phyloP scores from a whole-genome alignment of 2,113 vertebrate species.

The Syngnathus typhle region DNA sequence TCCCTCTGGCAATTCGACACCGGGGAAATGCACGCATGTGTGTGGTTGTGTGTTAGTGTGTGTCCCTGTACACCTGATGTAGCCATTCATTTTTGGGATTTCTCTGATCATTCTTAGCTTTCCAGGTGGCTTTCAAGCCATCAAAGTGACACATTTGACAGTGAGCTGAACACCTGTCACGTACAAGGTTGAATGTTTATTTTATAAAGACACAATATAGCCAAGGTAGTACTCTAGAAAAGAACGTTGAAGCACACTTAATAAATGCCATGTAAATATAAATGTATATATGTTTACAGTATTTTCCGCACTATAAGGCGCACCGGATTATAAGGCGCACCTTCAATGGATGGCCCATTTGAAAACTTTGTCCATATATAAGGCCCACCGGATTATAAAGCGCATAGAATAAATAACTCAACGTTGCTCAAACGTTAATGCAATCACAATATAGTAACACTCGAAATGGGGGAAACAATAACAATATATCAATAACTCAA shows the following conservation, averaged over 20 bases:
- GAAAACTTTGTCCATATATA: too few relatives aligned
- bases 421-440: too few relatives aligned
- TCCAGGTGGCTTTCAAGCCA: conserved; percentile 23
- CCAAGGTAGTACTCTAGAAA: neutral
- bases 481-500: too few relatives aligned
- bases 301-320: too few relatives aligned
- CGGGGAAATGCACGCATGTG: conserved; percentile 7
- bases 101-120: conserved; percentile 19
- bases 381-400: too few relatives aligned
- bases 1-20: conserved; percentile 52
- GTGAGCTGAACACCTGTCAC: neutral
- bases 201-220: neutral
- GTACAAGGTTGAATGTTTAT: conserved; percentile 10
- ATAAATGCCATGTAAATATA: neutral
- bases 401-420: too few relatives aligned
- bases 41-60: conserved; percentile 6
- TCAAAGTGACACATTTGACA: conserved; percentile 8
- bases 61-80: neutral
- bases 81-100: conserved; percentile 30
- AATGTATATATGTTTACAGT: too few relatives aligned
- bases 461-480: too few relatives aligned
- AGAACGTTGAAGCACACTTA: neutral
- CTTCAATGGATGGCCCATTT: too few relatives aligned
- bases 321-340: too few relatives aligned
- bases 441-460: too few relatives aligned